Percentiles rank a stretch among this genome's conserved stretches.
Conservation (phyloP, 1,140 invertebrate species). For the Calephelis nemesis region DNA sequence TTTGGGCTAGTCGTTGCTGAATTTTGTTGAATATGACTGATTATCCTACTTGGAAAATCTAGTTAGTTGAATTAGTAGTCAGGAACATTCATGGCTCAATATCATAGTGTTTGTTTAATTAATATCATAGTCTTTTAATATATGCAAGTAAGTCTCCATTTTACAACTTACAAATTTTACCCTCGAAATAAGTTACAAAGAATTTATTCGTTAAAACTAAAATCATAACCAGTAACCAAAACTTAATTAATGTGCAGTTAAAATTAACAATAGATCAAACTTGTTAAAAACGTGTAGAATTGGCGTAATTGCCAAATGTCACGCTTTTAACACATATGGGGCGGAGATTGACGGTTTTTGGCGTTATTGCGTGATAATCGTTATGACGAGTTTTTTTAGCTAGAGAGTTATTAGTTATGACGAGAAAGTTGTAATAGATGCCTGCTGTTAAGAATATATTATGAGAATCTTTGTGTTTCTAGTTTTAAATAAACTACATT, state of each 20-base stretch:
- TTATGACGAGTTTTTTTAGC: too few species aligned
- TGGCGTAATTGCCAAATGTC: slow-evolving; percentile 7
- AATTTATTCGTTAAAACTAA: too few species aligned
- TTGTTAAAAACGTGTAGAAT: slow-evolving; percentile 7
- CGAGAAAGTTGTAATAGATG: slow-evolving; percentile 1
- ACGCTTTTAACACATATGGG: slow-evolving; percentile 13
- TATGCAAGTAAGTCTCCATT: too few species aligned
- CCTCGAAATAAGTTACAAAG: not conserved
- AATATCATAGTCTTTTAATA: too few species aligned
- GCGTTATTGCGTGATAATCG: slow-evolving; percentile 10
- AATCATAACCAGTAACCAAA: too few species aligned
- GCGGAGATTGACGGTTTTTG: slow-evolving; percentile 14
- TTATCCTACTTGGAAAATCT: too few species aligned
- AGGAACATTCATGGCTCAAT: too few species aligned
- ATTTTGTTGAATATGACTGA: too few species aligned
- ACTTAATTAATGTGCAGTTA: not conserved
- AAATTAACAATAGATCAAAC: slow-evolving; percentile 1
- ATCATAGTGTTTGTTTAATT: too few species aligned
- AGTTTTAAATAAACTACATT: not conserved
- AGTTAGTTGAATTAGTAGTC: too few species aligned
- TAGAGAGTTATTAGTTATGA: not conserved
- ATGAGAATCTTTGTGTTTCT: not conserved
- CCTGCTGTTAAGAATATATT: slow-evolving; percentile 1
- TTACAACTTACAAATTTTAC: not conserved
- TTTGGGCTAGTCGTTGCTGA: too few species aligned